Conservation (phyloP, 1,140 invertebrate genomes). For the Drosophila mauritiana region DNA sequence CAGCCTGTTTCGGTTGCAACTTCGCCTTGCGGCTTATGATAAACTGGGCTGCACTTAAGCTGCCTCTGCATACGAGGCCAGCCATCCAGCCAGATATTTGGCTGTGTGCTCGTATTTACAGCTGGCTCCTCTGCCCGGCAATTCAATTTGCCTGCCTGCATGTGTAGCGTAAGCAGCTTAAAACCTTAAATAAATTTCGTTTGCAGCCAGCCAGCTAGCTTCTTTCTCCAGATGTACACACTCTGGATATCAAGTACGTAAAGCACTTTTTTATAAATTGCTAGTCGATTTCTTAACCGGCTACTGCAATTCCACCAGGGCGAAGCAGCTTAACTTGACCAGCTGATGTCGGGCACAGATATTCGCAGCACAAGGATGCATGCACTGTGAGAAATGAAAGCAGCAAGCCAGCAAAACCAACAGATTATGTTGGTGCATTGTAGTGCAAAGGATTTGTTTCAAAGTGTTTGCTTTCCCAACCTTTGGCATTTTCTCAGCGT, state of each 20-base stretch:
- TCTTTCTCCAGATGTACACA: slow-evolving; percentile 16
- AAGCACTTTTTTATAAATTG: slow-evolving; percentile 36
- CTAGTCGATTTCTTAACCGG: slow-evolving; percentile 42
- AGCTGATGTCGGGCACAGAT: slow-evolving; percentile 24
- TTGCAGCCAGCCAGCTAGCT: slow-evolving; percentile 31
- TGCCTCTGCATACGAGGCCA: slow-evolving; percentile 40
- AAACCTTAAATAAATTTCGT: slow-evolving; percentile 72
- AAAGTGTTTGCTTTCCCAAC: too few species aligned
- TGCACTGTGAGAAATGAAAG: background rate
- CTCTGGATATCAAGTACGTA: background rate
- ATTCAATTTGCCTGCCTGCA: slow-evolving; percentile 58
- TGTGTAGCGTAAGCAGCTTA: slow-evolving; percentile 61
- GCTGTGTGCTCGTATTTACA: slow-evolving; percentile 48
- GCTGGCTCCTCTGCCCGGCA: slow-evolving; percentile 39
- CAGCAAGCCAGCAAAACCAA: background rate
- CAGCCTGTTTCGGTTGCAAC: slow-evolving; percentile 37
- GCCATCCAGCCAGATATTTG: slow-evolving; percentile 11
- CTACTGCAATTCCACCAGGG: slow-evolving; percentile 16
- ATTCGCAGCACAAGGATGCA: background rate
- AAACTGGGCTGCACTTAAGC: slow-evolving; percentile 70
- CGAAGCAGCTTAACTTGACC: slow-evolving; percentile 20
- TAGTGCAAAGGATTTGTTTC: too few species aligned
- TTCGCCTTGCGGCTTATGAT: slow-evolving; percentile 64
- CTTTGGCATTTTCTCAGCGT: slow-evolving; percentile 9
- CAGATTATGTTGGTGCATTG: too few species aligned